These are phyloP conservation scores for Epizoanthus fatuus DNA, from an alignment of 92 coral and sea anemone species.

Conservation along the genomic window DNA sequence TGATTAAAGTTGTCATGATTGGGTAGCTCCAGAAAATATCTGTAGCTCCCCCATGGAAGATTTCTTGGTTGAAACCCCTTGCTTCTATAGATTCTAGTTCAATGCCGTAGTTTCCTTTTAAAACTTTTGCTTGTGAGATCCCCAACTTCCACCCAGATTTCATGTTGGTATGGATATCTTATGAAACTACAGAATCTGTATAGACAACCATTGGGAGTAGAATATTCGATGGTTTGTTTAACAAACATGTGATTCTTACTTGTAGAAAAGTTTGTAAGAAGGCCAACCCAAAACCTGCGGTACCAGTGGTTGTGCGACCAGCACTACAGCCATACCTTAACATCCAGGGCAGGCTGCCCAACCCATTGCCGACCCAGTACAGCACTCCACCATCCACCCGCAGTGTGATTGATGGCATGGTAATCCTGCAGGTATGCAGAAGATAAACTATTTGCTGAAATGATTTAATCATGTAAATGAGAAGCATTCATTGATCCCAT, in stretches of 20 bases:
- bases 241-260: neutral
- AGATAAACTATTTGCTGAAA: neutral
- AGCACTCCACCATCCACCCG: neutral
- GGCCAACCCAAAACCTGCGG: neutral
- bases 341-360: neutral
- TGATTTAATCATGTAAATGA: too few relatives aligned
- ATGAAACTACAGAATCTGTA: neutral
- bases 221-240: neutral
- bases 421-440: conserved; percentile 21
- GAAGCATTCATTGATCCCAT: too few relatives aligned
- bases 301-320: neutral
- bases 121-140: neutral
- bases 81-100: neutral
- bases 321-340: neutral
- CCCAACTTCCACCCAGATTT: too few relatives aligned
- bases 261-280: neutral
- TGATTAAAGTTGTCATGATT: too few relatives aligned
- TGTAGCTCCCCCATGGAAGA: neutral
- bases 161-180: too few relatives aligned
- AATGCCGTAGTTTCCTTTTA: neutral
- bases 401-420: neutral
- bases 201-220: too few relatives aligned
- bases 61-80: neutral
- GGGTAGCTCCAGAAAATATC: too few relatives aligned
- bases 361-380: neutral